phyloP scores from a whole-genome alignment of 2,888 invertebrate species.

The Ormyrus nitidulus region DNA sequence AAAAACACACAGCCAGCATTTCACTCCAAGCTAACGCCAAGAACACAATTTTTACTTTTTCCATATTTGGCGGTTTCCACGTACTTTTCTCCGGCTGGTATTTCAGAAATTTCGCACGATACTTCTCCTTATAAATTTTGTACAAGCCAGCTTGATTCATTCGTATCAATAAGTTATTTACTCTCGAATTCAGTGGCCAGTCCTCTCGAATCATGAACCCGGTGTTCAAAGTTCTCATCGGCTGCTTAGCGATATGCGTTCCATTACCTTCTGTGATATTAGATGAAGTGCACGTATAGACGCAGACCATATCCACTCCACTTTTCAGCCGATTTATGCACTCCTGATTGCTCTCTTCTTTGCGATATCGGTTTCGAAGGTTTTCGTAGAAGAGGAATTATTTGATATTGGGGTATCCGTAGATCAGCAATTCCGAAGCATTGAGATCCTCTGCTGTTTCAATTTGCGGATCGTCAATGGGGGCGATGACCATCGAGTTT shows the following conservation, averaged over 20 bases:
- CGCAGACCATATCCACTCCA: neutral
- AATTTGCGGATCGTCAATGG: neutral
- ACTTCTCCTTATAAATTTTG: neutral
- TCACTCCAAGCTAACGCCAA: neutral
- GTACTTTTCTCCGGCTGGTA: neutral
- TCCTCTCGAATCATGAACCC: constrained; percentile 2
- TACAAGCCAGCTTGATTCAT: constrained; percentile 2
- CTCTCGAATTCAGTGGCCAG: constrained; percentile 7
- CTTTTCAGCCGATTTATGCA: neutral
- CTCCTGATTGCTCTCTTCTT: neutral
- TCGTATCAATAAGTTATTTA: neutral
- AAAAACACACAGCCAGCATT: neutral
- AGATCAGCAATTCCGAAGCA: neutral
- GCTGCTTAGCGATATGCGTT: neutral
- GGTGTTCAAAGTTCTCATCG: neutral
- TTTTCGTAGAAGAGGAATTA: neutral
- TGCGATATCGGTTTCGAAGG: neutral
- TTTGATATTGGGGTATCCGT: constrained; percentile 4
- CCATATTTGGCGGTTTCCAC: neutral
- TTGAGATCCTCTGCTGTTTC: constrained; percentile 6
- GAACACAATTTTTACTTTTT: neutral
- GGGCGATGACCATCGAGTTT: neutral
- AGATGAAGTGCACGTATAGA: constrained; percentile 3
- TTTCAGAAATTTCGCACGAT: neutral
- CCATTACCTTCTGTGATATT: neutral